A percentile compares a stretch with the other conserved stretches of the same genome.
These are phyloP conservation scores for Burhinus oedicnemus DNA, from an alignment of 2,113 vertebrate genomes.

Conservation along the genomic window DNA sequence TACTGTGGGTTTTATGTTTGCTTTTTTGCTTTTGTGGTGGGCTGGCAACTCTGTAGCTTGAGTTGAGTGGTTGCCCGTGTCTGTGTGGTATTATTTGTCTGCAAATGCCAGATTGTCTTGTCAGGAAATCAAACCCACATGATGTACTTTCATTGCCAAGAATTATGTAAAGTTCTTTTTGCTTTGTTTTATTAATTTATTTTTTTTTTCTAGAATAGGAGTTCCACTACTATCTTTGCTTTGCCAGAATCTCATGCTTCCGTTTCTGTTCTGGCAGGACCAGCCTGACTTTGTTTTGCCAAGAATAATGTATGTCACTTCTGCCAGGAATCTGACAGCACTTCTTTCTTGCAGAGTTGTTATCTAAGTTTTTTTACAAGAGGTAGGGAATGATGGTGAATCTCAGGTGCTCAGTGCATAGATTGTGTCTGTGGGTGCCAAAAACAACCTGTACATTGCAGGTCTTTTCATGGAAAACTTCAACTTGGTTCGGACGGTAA, in stretches of 20 bases:
- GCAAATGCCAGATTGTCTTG: conserved; percentile 21
- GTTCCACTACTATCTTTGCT: background rate
- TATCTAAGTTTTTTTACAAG: background rate
- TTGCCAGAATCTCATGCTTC: background rate
- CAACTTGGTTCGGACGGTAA: background rate
- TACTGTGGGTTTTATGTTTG: background rate
- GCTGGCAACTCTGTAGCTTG: background rate
- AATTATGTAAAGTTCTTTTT: conserved; percentile 21
- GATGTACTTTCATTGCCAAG: background rate
- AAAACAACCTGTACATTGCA: background rate
- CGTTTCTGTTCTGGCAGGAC: background rate
- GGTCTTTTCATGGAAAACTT: background rate
- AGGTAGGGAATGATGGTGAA: background rate
- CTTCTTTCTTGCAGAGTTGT: background rate
- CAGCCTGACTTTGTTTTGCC: background rate
- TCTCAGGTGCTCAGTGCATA: background rate
- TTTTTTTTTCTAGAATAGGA: background rate
- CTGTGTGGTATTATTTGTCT: background rate
- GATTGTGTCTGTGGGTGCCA: background rate
- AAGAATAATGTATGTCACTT: background rate
- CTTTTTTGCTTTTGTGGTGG: background rate
- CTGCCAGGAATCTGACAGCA: background rate
- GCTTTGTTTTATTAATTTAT: background rate
- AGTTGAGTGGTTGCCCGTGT: background rate
- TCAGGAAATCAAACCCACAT: conserved; percentile 21